Percentiles rank a stretch among this genome's conserved stretches.
These are phyloP conservation scores for Loriculus beryllinus DNA, from an alignment of 2,797 vertebrate genomes.

Conservation along the genomic window DNA sequence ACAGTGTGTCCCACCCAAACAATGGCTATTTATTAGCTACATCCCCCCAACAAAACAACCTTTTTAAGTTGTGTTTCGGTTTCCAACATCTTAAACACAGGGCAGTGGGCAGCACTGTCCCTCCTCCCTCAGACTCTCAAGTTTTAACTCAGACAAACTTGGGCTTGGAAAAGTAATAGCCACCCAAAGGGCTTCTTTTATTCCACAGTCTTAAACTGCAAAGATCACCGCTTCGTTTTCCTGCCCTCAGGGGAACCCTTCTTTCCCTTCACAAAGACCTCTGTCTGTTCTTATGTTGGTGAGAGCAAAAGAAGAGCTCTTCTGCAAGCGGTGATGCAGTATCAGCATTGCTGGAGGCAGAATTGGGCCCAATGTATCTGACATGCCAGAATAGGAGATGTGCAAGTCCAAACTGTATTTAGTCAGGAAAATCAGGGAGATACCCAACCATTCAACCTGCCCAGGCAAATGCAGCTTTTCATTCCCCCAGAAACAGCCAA, in stretches of 20 bases:
- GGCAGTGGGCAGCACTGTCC: not conserved
- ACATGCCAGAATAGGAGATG: not conserved
- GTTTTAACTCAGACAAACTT: not conserved
- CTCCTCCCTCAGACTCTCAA: not conserved
- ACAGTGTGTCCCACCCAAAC: not conserved
- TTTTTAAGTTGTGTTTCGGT: not conserved
- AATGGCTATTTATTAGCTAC: not conserved
- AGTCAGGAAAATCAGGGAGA: slow-evolving; percentile 30
- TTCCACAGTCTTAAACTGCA: not conserved
- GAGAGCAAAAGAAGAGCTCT: not conserved
- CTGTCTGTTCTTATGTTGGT: not conserved
- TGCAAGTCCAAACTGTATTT: slow-evolving; percentile 32
- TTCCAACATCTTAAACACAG: not conserved
- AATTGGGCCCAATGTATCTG: not conserved
- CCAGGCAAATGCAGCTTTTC: slow-evolving; percentile 20
- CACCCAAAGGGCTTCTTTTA: not conserved
- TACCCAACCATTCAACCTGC: slow-evolving; percentile 20
- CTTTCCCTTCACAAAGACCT: not conserved
- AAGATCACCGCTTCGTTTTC: fast-evolving
- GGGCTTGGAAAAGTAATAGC: not conserved
- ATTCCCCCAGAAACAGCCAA: not conserved
- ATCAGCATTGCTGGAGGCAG: not conserved
- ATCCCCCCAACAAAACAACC: not conserved
- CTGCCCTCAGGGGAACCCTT: not conserved
- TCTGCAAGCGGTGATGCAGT: not conserved